phyloP scores from a whole-genome alignment of 1,140 invertebrate genomes.

The Probaryconus sp. region DNA sequence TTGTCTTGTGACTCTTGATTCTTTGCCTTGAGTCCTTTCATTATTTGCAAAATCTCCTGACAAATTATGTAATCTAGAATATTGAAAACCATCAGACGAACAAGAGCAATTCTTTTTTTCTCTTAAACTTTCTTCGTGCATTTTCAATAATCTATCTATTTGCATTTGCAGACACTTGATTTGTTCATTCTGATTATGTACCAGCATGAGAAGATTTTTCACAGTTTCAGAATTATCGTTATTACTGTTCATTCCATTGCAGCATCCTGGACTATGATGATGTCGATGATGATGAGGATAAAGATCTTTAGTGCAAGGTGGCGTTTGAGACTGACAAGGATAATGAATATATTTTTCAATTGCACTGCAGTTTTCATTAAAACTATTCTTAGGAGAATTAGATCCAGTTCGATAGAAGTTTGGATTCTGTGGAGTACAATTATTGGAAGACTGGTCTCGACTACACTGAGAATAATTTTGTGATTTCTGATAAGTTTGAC shows the following conservation, averaged over 20 bases:
- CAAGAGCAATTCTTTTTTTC: conserved; percentile 50
- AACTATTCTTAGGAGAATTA: no score
- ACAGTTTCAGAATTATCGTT: conserved; percentile 68
- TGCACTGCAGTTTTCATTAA: background rate
- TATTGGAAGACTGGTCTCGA: no score
- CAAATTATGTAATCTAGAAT: conserved; percentile 15
- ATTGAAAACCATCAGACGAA: conserved; percentile 14
- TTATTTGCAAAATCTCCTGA: conserved; percentile 9
- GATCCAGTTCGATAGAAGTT: no score
- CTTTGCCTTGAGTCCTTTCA: background rate
- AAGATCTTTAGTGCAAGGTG: no score
- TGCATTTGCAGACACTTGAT: conserved; percentile 71
- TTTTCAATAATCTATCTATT: conserved; percentile 68
- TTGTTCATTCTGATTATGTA: conserved; percentile 72
- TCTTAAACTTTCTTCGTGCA: conserved; percentile 68
- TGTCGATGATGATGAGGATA: conserved; percentile 2
- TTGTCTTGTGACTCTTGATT: background rate
- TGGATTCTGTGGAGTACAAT: no score
- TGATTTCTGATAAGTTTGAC: no score
- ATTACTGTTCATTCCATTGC: conserved; percentile 2
- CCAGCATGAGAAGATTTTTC: conserved; percentile 68
- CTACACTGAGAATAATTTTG: no score
- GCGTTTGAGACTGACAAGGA: no score
- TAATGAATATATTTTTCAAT: background rate
- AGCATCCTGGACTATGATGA: conserved; percentile 14